Evolutionary conservation across 1,140 invertebrate genomes (phyloP).

Genomic region (Chionoecetes opilio): DNA sequence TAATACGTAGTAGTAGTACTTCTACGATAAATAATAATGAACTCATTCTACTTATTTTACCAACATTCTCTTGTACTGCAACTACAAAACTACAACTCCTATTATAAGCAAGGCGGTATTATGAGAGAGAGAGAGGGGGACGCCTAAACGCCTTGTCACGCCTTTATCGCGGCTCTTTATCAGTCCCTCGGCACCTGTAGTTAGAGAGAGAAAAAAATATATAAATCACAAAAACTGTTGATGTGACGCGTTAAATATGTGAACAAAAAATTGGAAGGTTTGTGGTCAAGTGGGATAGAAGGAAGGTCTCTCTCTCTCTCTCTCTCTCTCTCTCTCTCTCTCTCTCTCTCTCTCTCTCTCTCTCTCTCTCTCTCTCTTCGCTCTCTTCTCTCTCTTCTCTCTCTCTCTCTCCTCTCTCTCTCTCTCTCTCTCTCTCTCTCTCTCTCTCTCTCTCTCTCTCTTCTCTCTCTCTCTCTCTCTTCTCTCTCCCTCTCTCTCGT

Average conservation of each 20-base stretch:
- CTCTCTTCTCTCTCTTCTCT: background rate
- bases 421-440: slow-evolving; percentile 24
- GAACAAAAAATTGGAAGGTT: too few relatives aligned
- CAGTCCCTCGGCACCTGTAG: background rate
- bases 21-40: background rate
- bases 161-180: slow-evolving; percentile 6
- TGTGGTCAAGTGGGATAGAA: too few relatives aligned
- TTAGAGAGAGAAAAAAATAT: background rate
- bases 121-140: slow-evolving; percentile 24
- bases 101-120: too few relatives aligned
- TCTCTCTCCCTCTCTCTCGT: too few relatives aligned
- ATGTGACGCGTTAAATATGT: slow-evolving; percentile 10
- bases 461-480: slow-evolving; percentile 47
- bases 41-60: background rate
- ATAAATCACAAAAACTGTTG: background rate
- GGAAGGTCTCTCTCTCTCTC: background rate
- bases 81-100: background rate
- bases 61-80: background rate
- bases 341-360: slow-evolving; percentile 23
- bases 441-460: slow-evolving; percentile 45
- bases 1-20: too few relatives aligned
- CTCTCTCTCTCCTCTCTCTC: slow-evolving; percentile 11
- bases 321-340: slow-evolving; percentile 10
- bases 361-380: slow-evolving; percentile 7
- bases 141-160: background rate